Evolutionary conservation across 2,113 vertebrate species (phyloP), one percentile per base, ranked within the genome.

Genomic region (Callorhinus ursinus): DNA sequence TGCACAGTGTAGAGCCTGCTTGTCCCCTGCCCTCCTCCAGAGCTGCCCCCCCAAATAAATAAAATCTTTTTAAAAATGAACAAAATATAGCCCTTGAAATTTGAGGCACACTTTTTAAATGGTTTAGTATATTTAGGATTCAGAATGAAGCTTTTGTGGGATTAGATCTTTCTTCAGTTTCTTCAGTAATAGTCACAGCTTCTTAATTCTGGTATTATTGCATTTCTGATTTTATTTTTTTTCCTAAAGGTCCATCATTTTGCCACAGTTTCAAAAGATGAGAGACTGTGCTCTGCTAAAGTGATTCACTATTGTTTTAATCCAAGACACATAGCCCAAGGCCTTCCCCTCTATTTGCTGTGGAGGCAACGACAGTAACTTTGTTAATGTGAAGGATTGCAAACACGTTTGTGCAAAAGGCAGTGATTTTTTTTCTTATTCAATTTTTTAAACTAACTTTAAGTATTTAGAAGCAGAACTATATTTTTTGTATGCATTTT

Each of bases 341-440:
- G 95, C 99, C 97, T 99, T 99, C 93, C 96, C 42, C 26, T 99
- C 99, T 11, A 99, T 99, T 0, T 99, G 99, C 95, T 99, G 99
- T 24, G 99, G 99, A 15, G 99, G 99, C 46, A 99, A 99, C 97
- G 98, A 98, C 96, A 99, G 99, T 98, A 99, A 99, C 98, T 99
- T 99, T 0, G 97, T 99, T 92, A 99, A 97, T 2, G 97, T 97
- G 89, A 94, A 88, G 1, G 98, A 97, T 87, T 99, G 99, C 96
- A 97, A 97, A 89, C 98, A 97, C 0, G 98, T 99, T 95, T 99
- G 99, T 89, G 59, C 67, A 36, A 99, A 99, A 99, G 99, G 99
- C 99, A 98, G 14, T 51, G 18, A 51, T 22, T 4, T 79, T 92
- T 87, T 67, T 87, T 76, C 63, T 39, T 77, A 55, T 9, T 87